Percentiles rank a stretch among this genome's conserved stretches.
These are phyloP conservation scores for Helicoverpa armigera DNA, from an alignment of 1,140 invertebrate genomes.

Conservation along the genomic window DNA sequence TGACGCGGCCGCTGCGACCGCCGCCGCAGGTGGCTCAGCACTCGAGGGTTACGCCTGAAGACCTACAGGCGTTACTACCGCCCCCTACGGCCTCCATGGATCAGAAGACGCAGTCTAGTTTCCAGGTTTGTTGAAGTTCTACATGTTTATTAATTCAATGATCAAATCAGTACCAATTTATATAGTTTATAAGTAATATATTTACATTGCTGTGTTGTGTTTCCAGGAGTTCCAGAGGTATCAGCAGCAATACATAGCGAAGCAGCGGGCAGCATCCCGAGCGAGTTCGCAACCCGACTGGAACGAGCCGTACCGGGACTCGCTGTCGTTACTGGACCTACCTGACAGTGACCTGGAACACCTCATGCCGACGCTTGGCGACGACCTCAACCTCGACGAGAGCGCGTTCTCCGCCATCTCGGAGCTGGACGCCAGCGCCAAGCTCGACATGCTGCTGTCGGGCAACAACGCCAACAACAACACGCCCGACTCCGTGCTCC, in stretches of 20 bases:
- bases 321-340: conserved; percentile 66
- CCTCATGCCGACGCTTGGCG: conserved; percentile 87
- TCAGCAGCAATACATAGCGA: conserved; percentile 88
- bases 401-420: conserved; percentile 77
- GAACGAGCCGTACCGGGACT: conserved; percentile 80
- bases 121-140: conserved; percentile 75
- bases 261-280: conserved; percentile 83
- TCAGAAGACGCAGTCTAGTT: conserved; percentile 87
- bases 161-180: no score
- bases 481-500: conserved; percentile 70
- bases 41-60: conserved; percentile 76
- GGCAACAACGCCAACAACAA: conserved; percentile 57
- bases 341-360: conserved; percentile 88
- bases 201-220: conserved; percentile 46
- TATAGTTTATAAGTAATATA: neutral
- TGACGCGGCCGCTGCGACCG: conserved; percentile 63
- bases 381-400: conserved; percentile 86
- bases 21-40: conserved; percentile 49
- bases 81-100: conserved; percentile 87
- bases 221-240: conserved; percentile 88
- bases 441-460: conserved; percentile 73
- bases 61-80: conserved; percentile 85
- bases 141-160: neutral
- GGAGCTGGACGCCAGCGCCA: conserved; percentile 85
- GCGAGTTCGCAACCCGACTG: conserved; percentile 73